Evolutionary conservation across 2,797 vertebrate species (phyloP), one percentile per base, ranked within the genome.

Genomic region (Anniella stebbinsi): DNA sequence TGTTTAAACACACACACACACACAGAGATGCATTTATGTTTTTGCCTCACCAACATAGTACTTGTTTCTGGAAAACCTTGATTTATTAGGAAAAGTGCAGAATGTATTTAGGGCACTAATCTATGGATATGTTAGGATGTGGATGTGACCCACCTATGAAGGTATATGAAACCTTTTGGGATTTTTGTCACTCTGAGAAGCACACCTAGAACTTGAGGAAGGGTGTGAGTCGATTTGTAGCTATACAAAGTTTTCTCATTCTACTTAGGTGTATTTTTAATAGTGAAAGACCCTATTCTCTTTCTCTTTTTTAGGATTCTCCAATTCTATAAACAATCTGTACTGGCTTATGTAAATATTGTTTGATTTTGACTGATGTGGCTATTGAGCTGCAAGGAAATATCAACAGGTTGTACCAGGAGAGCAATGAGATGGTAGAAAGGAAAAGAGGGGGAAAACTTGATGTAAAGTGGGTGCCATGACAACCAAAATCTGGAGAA

Each of bases 401-500:
- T 89, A 93, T 66, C 87, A 92, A 80, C 4, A 84, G 80, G 80
- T 88, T 94, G 94, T 28, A 48, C 8, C 7, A 75, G 72, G 78
- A 94, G 81, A 84, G 48, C 70, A 2, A 73, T 88, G 86, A 96
- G 91, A 93, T 90, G 92, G 88, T 63, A 25, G 84, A 48, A 86
- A 81, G 33, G 54, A 76, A 54, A 86, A 84, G 85, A 81, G 85
- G 30, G 66, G 77, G 10, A 93, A 6, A 54, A 88, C 54, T 57
- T 87, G 84, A 0, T 0, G 82, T 88, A 51, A 76, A 80, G 93
- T 89, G 93, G 92, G 90, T 96, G 80, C 94, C 93, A 96, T 97
- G 95, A 96, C 94, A 97, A 97, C 95, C 92, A 92, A 93, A 95
- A 95, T 95, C 94, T 90, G 93, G 94, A 92, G 94, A 97, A 96